Conservation (phyloP, 1,140 invertebrate species). For the Trichonephila clavata region DNA sequence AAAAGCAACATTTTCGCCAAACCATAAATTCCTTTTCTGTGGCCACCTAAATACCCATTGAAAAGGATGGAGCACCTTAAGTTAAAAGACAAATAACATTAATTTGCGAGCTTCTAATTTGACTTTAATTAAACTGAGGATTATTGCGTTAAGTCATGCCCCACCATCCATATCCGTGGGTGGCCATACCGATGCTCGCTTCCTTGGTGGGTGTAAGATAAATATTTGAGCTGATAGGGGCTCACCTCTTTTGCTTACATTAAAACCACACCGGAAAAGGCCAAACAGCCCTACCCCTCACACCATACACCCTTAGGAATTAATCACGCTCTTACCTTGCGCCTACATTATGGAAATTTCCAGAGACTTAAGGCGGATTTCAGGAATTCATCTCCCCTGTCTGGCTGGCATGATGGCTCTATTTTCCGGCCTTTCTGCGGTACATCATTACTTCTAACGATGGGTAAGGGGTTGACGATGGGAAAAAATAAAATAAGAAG, state of each 20-base stretch:
- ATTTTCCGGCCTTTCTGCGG: constrained; percentile 23
- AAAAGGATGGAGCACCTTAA: constrained; percentile 13
- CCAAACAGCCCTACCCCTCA: constrained; percentile 2
- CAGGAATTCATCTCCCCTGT: constrained; percentile 45
- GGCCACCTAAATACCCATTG: constrained; percentile 16
- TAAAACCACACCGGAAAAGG: constrained; percentile 42
- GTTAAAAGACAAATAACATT: constrained; percentile 55
- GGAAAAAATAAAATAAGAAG: constrained; percentile 1
- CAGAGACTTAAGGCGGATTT: constrained; percentile 61
- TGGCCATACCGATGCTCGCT: background rate
- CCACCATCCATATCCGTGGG: background rate
- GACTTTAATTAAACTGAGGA: constrained; percentile 67
- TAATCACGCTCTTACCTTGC: constrained; percentile 57
- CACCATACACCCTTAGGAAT: constrained; percentile 40
- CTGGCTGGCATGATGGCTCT: constrained; percentile 34
- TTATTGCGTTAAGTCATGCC: constrained; percentile 49
- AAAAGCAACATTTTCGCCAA: background rate
- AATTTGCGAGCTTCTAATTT: constrained; percentile 60
- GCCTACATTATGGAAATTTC: constrained; percentile 60
- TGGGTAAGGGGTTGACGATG: background rate
- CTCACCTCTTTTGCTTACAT: constrained; percentile 61
- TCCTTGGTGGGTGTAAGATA: constrained; percentile 26
- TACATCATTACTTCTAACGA: constrained; percentile 66
- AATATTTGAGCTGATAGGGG: constrained; percentile 60
- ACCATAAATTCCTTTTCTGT: background rate